Conservation (phyloP, 1,140 invertebrate species). For the Drusus annulatus region DNA sequence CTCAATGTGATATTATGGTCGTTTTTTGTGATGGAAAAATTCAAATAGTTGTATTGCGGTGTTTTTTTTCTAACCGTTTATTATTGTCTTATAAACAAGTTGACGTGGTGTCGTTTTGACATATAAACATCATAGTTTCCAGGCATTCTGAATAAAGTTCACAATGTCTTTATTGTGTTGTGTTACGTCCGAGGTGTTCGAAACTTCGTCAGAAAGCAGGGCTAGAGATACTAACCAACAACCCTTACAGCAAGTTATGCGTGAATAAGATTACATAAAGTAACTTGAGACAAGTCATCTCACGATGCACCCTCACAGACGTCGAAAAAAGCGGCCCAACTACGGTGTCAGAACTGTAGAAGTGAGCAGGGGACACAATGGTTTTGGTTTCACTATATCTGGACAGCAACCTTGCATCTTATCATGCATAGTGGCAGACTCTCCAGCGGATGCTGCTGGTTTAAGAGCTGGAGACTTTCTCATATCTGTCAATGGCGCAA, state of each 20-base stretch:
- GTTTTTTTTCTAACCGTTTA: slow-evolving; percentile 15
- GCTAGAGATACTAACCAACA: background rate
- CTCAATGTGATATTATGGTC: background rate
- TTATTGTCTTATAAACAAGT: slow-evolving; percentile 42
- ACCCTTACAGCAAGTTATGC: background rate
- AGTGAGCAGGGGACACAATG: slow-evolving; percentile 85
- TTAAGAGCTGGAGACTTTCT: slow-evolving; percentile 92
- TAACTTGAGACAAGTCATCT: background rate
- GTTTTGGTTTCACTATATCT: slow-evolving; percentile 95
- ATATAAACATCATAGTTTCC: slow-evolving; percentile 43
- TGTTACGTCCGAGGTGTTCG: background rate
- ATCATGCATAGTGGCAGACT: slow-evolving; percentile 88
- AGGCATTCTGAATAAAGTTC: background rate
- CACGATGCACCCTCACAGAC: slow-evolving; percentile 60
- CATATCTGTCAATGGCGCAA: slow-evolving; percentile 91
- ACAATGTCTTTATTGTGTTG: slow-evolving; percentile 13
- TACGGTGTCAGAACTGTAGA: slow-evolving; percentile 85
- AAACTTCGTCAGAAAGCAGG: background rate
- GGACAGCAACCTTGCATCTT: slow-evolving; percentile 93
- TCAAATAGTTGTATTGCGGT: background rate
- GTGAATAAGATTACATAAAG: background rate
- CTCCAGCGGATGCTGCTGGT: slow-evolving; percentile 83
- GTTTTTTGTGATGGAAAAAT: slow-evolving; percentile 8
- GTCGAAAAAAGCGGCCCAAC: slow-evolving; percentile 67
- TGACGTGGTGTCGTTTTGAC: slow-evolving; percentile 51